phyloP scores from a whole-genome alignment of 2,797 vertebrate genomes.

The Aeoliscus strigatus region DNA sequence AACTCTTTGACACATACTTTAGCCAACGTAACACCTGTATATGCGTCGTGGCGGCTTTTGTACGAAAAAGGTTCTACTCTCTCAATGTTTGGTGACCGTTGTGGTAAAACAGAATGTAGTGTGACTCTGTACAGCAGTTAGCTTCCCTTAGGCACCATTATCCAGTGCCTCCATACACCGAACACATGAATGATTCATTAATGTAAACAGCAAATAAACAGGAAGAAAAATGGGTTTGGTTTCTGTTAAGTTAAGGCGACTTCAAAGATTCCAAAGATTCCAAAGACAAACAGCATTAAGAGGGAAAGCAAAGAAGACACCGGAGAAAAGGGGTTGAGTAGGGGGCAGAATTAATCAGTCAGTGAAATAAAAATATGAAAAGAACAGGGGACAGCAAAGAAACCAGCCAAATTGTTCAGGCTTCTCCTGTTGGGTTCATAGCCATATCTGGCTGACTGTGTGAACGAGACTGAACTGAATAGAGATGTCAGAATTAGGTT shows the following conservation, averaged over 20 bases:
- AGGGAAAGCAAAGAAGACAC: conserved; percentile 5
- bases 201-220: conserved; percentile 47
- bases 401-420: conserved; percentile 21
- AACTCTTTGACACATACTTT: conserved; percentile 43
- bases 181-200: conserved; percentile 56
- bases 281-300: conserved; percentile 20
- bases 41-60: conserved; percentile 11
- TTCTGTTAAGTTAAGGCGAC: conserved; percentile 30
- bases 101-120: conserved; percentile 32
- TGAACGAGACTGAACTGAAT: conserved; percentile 46
- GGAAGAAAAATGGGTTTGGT: conserved; percentile 25
- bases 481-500: conserved; percentile 69
- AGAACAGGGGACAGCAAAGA: conserved; percentile 9
- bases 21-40: too few species aligned
- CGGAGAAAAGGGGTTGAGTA: conserved; percentile 7
- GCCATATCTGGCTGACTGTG: conserved; percentile 23
- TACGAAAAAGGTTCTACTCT: conserved; percentile 13
- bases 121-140: conserved; percentile 31
- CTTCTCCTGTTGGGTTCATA: conserved; percentile 24
- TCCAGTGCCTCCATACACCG: conserved; percentile 30
- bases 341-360: conserved; percentile 21
- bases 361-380: conserved; percentile 1
- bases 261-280: conserved; percentile 46
- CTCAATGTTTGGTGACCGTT: conserved; percentile 20
- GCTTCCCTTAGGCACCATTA: conserved; percentile 40